Conservation (phyloP, 1,140 invertebrate genomes). For the Drosophila punjabiensis region DNA sequence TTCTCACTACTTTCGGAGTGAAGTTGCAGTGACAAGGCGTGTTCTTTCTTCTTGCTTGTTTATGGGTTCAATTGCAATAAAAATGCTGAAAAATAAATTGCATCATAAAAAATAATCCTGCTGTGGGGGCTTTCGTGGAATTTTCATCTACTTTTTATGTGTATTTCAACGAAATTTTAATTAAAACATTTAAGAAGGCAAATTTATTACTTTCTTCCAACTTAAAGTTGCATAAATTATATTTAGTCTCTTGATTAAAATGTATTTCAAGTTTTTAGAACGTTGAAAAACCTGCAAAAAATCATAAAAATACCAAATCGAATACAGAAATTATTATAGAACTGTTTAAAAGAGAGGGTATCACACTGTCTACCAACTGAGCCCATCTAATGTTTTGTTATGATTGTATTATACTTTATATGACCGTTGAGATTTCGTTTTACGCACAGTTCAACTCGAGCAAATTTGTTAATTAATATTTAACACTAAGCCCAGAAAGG, state of each 20-base stretch:
- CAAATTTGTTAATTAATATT: constrained; percentile 66
- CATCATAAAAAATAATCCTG: background rate
- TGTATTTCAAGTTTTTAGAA: no score
- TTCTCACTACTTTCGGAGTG: background rate
- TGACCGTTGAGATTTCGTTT: constrained; percentile 38
- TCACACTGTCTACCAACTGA: background rate
- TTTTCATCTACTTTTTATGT: background rate
- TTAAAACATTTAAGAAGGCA: background rate
- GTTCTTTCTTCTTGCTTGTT: background rate
- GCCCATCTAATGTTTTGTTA: constrained; percentile 3
- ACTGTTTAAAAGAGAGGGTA: background rate
- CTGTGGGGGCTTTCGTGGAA: background rate
- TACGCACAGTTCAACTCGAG: constrained; percentile 33
- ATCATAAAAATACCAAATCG: background rate
- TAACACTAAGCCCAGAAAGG: constrained; percentile 57
- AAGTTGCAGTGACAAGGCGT: constrained; percentile 1
- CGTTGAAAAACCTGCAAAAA: no score
- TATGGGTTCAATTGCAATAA: background rate
- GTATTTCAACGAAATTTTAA: background rate
- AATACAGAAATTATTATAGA: background rate
- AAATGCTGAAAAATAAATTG: background rate
- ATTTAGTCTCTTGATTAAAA: no score
- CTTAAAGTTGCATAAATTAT: no score
- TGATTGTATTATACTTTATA: constrained; percentile 20
- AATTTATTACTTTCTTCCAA: no score